Percentiles rank a stretch among this genome's conserved stretches.
Evolutionary conservation across 2,797 vertebrate genomes (phyloP).

Genomic region (Danio jaintianensis): DNA sequence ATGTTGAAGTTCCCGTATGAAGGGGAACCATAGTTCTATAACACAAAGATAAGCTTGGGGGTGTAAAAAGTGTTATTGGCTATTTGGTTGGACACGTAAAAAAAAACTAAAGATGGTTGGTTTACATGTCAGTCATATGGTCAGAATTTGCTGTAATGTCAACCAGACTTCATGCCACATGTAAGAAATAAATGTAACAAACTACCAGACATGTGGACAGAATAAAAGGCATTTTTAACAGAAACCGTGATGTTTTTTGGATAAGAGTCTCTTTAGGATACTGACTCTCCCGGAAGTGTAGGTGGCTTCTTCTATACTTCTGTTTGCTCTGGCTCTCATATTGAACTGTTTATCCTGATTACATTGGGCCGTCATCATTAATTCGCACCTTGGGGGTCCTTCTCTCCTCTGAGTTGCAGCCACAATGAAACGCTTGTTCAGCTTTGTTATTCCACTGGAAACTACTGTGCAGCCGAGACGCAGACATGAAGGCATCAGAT

Average conservation of each 20-base stretch:
- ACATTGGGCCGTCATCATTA: slow-evolving; percentile 88
- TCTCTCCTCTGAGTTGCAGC: slow-evolving; percentile 67
- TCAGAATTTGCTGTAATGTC: slow-evolving; percentile 47
- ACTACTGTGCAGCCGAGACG: slow-evolving; percentile 75
- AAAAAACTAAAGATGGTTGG: not conserved
- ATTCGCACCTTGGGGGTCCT: slow-evolving; percentile 86
- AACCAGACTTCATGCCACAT: not conserved
- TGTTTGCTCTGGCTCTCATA: slow-evolving; percentile 67
- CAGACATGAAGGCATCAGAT: slow-evolving; percentile 79
- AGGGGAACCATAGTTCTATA: too few species aligned
- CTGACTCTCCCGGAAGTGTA: slow-evolving; percentile 58
- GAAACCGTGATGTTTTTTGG: slow-evolving; percentile 14
- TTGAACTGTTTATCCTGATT: slow-evolving; percentile 85
- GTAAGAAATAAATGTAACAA: slow-evolving; percentile 42
- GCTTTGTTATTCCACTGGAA: slow-evolving; percentile 86
- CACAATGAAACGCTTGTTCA: slow-evolving; percentile 86
- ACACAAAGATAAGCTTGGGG: too few species aligned
- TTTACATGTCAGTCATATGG: not conserved
- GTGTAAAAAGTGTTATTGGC: too few species aligned
- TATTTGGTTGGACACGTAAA: not conserved
- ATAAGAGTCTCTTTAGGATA: slow-evolving; percentile 25
- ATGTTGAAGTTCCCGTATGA: too few species aligned
- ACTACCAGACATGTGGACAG: slow-evolving; percentile 52
- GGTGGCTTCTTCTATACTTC: slow-evolving; percentile 67
- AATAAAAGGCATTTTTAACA: slow-evolving; percentile 66